Evolutionary conservation across 2,113 vertebrate species (phyloP).

Genomic region (Collichthys lucidus): DNA sequence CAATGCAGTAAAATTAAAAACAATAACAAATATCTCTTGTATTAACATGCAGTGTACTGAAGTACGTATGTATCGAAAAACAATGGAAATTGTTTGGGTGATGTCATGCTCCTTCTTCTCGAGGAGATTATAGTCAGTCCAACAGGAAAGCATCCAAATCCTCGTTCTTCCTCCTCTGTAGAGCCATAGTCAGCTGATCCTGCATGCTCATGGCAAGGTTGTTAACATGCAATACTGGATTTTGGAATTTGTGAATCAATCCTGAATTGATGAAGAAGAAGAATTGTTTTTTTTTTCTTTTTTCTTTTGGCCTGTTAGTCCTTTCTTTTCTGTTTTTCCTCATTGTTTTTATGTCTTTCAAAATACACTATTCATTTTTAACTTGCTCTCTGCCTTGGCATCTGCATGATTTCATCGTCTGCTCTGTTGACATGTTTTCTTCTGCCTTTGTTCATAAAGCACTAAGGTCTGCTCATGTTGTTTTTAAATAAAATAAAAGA

Average conservation of each 20-base stretch:
- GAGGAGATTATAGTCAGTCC: not conserved
- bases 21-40: not conserved
- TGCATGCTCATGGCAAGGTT: not conserved
- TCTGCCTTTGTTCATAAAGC: too few relatives aligned
- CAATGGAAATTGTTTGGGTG: not conserved
- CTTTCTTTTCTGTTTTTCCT: not conserved
- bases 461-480: too few relatives aligned
- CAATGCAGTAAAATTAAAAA: not conserved
- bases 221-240: not conserved
- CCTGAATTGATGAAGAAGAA: not conserved
- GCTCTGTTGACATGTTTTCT: too few relatives aligned
- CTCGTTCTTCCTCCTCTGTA: not conserved
- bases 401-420: too few relatives aligned
- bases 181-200: not conserved
- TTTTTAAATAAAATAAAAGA: too few relatives aligned
- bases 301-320: not conserved
- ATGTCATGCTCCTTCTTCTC: not conserved
- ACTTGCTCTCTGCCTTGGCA: too few relatives aligned
- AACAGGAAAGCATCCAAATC: not conserved
- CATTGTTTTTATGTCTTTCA: not conserved
- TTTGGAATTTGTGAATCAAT: not conserved
- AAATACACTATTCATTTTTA: too few relatives aligned
- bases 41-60: not conserved
- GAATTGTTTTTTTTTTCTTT: not conserved
- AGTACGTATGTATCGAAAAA: not conserved